Evolutionary conservation across 2,797 vertebrate genomes (phyloP).

Genomic region (Knipowitschia caucasica): DNA sequence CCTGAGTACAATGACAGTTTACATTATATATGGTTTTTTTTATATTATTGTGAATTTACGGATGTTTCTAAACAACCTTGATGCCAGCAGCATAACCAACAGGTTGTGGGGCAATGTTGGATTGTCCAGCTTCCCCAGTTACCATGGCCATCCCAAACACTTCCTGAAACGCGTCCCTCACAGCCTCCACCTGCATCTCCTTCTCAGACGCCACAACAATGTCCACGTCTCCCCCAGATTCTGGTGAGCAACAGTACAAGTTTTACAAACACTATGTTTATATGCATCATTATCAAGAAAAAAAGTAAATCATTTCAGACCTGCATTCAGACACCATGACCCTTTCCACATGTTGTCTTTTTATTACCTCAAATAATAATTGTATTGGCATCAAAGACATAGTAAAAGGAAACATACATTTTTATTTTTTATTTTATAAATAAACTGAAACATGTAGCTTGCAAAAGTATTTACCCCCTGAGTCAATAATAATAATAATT

Average conservation of each 20-base stretch:
- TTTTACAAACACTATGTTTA: too few species aligned
- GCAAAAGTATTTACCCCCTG: too few species aligned
- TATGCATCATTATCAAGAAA: too few species aligned
- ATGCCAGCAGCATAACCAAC: constrained; percentile 93
- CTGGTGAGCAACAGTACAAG: constrained; percentile 61
- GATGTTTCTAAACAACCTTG: constrained; percentile 75
- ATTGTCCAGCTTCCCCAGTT: constrained; percentile 86
- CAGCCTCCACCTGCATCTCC: constrained; percentile 85
- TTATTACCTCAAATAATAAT: too few species aligned
- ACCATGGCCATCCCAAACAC: constrained; percentile 94
- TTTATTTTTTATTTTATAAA: too few species aligned
- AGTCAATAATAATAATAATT: too few species aligned
- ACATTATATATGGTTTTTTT: not conserved
- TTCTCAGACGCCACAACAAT: constrained; percentile 92
- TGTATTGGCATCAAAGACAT: too few species aligned
- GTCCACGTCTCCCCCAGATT: constrained; percentile 92
- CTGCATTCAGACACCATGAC: too few species aligned
- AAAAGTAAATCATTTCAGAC: too few species aligned
- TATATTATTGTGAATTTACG: not conserved
- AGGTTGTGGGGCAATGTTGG: constrained; percentile 95
- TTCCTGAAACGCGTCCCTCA: constrained; percentile 94
- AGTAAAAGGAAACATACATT: too few species aligned
- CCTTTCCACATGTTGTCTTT: too few species aligned
- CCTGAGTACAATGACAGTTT: constrained; percentile 64
- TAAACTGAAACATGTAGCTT: too few species aligned